Evolutionary conservation across 2,797 vertebrate species (phyloP).

Genomic region (Rhabdophis nuchalis): DNA sequence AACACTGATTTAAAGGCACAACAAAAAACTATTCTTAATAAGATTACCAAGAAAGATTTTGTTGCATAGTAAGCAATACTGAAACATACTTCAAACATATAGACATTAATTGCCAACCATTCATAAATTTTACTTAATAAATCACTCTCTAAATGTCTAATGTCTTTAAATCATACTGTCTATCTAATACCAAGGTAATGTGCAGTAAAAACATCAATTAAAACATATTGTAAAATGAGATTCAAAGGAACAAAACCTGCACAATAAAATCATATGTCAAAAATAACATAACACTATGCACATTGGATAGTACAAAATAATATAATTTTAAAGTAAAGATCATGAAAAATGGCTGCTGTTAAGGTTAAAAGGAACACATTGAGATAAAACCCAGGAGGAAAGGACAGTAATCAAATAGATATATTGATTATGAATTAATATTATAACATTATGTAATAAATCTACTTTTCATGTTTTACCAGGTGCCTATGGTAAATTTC

Average conservation of each 20-base stretch:
- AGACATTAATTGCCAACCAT: background rate
- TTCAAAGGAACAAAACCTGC: background rate
- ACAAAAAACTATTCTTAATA: background rate
- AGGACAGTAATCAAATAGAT: background rate
- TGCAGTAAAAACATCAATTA: background rate
- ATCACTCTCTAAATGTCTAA: background rate
- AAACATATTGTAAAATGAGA: background rate
- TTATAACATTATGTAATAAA: accelerated
- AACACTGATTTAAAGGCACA: background rate
- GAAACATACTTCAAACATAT: background rate
- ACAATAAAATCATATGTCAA: background rate
- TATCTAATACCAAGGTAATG: background rate
- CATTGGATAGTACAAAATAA: background rate
- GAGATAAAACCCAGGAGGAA: background rate
- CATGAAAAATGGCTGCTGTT: background rate
- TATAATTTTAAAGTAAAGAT: background rate
- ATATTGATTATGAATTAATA: background rate
- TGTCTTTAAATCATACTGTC: background rate
- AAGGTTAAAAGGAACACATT: background rate
- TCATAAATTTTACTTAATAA: background rate
- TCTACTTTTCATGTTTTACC: conserved; percentile 33
- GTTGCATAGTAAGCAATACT: background rate
- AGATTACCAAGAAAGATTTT: background rate
- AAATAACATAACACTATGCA: background rate
- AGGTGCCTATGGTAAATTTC: conserved; percentile 80